Conservation (phyloP, 2,113 vertebrate genomes). For the Ceratotherium simum region DNA sequence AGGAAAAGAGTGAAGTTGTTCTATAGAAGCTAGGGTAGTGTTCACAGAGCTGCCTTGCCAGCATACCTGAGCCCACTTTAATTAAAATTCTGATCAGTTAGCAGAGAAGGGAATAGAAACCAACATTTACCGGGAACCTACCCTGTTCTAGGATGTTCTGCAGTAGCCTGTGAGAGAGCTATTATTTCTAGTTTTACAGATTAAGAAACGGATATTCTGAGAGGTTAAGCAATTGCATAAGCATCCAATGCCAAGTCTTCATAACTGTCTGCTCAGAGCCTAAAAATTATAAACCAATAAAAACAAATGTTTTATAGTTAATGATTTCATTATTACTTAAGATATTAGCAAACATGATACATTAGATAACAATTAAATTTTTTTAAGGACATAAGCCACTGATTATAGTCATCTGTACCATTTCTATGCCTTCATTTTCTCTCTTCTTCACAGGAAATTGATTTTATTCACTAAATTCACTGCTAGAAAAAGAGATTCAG, state of each 20-base stretch:
- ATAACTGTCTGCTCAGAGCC: background rate
- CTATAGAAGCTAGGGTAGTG: background rate
- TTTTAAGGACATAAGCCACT: background rate
- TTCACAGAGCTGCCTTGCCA: background rate
- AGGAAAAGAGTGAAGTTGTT: slow-evolving; percentile 25
- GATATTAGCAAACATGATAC: background rate
- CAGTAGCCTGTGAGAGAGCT: background rate
- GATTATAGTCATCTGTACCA: background rate
- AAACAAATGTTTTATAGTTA: slow-evolving; percentile 18
- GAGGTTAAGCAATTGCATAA: slow-evolving; percentile 9
- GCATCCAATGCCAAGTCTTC: background rate
- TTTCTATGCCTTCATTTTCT: slow-evolving; percentile 9
- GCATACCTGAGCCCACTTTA: background rate
- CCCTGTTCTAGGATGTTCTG: background rate
- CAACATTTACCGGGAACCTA: slow-evolving; percentile 30
- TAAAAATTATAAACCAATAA: slow-evolving; percentile 39
- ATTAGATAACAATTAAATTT: background rate
- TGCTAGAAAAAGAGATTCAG: background rate
- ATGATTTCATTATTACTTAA: slow-evolving; percentile 43
- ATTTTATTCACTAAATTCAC: slow-evolving; percentile 54
- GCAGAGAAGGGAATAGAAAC: background rate
- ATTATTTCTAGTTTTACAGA: slow-evolving; percentile 53
- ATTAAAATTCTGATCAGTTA: slow-evolving; percentile 42
- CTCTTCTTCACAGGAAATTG: background rate
- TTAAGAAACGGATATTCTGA: slow-evolving; percentile 19